phyloP scores from a whole-genome alignment of 2,113 vertebrate genomes.

The Tetraodon nigroviridis region DNA sequence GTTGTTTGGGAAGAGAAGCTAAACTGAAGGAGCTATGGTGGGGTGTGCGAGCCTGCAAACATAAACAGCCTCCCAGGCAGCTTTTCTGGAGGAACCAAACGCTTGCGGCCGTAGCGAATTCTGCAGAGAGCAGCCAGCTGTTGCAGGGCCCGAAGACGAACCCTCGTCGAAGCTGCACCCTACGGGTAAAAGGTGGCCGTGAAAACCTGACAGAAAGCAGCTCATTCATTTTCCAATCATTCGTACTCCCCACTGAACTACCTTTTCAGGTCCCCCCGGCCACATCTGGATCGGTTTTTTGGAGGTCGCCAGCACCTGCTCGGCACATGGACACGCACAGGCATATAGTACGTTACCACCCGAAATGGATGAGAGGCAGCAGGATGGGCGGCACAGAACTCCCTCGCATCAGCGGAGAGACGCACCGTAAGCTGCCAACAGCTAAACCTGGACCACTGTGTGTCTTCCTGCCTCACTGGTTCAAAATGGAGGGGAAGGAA shows the following conservation, averaged over 20 bases:
- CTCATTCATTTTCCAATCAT: conserved; percentile 62
- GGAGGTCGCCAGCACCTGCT: conserved; percentile 54
- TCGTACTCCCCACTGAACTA: conserved; percentile 31
- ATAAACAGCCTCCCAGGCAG: conserved; percentile 27
- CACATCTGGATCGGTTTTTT: conserved; percentile 50
- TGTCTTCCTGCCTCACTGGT: conserved; percentile 53
- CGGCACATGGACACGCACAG: conserved; percentile 26
- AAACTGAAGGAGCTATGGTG: neutral
- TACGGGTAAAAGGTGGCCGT: no score
- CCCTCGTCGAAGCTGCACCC: conserved; percentile 26
- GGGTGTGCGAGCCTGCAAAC: neutral
- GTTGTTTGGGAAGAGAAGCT: conserved; percentile 59
- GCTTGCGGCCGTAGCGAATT: conserved; percentile 15
- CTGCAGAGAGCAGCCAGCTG: conserved; percentile 42
- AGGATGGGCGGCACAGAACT: conserved; percentile 39
- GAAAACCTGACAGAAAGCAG: conserved; percentile 43
- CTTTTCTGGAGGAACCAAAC: conserved; percentile 25
- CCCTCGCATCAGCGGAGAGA: conserved; percentile 58
- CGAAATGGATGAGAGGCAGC: conserved; percentile 52
- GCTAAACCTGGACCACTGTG: conserved; percentile 52
- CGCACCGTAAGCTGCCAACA: conserved; percentile 46
- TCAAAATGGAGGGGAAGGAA: conserved; percentile 51
- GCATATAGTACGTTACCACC: conserved; percentile 32
- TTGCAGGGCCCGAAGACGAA: conserved; percentile 43
- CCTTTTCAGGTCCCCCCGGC: conserved; percentile 51